These are phyloP conservation scores for Drosophila orosa DNA, from an alignment of 1,140 invertebrate species.

Conservation along the genomic window DNA sequence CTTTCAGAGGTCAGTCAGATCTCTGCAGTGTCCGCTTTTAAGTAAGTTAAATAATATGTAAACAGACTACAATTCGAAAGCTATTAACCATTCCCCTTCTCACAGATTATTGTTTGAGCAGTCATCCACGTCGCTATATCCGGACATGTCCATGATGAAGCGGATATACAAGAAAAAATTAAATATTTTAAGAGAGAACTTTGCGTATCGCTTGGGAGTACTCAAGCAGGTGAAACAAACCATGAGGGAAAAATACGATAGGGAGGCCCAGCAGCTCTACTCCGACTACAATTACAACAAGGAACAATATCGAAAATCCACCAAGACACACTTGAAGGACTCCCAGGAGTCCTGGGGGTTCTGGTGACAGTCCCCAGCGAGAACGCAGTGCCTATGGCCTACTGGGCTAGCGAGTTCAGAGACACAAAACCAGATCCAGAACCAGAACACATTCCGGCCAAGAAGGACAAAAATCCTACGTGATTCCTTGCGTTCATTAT, in stretches of 20 bases:
- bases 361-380: neutral
- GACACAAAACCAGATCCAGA: neutral
- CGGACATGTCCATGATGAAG: neutral
- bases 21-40: neutral
- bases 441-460: neutral
- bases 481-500: conserved; percentile 32
- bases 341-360: neutral
- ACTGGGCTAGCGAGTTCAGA: neutral
- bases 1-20: neutral
- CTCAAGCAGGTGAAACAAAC: conserved; percentile 34
- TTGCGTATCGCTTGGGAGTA: conserved; percentile 14
- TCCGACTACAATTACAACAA: conserved; percentile 7
- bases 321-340: neutral
- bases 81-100: too few species aligned
- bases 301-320: neutral
- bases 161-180: conserved; percentile 24
- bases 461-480: neutral
- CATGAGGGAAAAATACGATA: conserved; percentile 21
- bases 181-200: conserved; percentile 16
- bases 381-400: neutral
- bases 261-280: conserved; percentile 31
- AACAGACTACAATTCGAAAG: too few species aligned
- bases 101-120: neutral
- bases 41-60: neutral
- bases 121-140: neutral